phyloP scores from a whole-genome alignment of 2,113 vertebrate genomes.

The Sus scrofa region T2T-Sscrofa CM000826.6:129569001-129569500 shows the following conservation, averaged over 20 bases:
- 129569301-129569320: slow-evolving; percentile 44
- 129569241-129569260: background rate
- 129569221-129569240: background rate
- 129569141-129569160: slow-evolving; percentile 20
- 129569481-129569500: slow-evolving; percentile 33
- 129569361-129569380: slow-evolving; percentile 13
- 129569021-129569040: no score
- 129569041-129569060: no score
- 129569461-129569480: background rate
- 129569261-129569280: background rate
- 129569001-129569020: no score
- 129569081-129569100: slow-evolving; percentile 39
- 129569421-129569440: slow-evolving; percentile 23
- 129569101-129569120: slow-evolving; percentile 16
- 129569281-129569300: slow-evolving; percentile 11
- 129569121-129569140: slow-evolving; percentile 32
- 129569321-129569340: background rate
- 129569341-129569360: background rate
- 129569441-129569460: slow-evolving; percentile 31
- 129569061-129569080: background rate
- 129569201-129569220: slow-evolving; percentile 11
- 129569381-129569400: slow-evolving; percentile 32
- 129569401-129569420: slow-evolving; percentile 1
- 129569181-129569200: slow-evolving; percentile 54
- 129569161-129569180: background rate